Evolutionary conservation across 2,113 vertebrate genomes (phyloP), one percentile per base, ranked within the genome.

Genomic region (Mormoops blainvillei): DNA sequence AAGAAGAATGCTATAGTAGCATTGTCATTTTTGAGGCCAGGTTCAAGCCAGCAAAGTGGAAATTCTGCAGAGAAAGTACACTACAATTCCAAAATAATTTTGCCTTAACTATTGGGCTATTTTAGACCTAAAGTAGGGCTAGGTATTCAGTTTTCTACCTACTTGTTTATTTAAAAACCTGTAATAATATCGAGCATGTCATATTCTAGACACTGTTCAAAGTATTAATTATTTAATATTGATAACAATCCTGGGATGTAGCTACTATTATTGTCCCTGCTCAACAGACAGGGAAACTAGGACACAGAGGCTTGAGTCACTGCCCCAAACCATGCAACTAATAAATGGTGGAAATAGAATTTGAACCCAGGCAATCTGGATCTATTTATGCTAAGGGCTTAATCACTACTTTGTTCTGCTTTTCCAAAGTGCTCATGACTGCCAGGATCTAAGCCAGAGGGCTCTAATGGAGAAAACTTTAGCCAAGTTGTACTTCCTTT

Each of bases 51-150:
- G 19, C 36, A 58, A 82, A 92, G 31, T 41, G 7, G 36, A 78
- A 96, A 85, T 89, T 96, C 74, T n/a, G 24, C 61, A 90, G 70
- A 54, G 28, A 94, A 94, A 83, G 58, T 36, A 38, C 4, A 50
- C 4, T 41, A 45, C 10, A 68, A 3, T 16, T 67, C 36, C 43
- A 33, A 31, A 86, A 68, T 89, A 43, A 41, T 83, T 94, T 96
- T 88, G 3, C 11, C 36, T 92, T 65, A 67, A 87, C 12, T 38
- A 16, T 26, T 83, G 78, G 26, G 20, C n/a, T 58, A 61, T 85
- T 91, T 96, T 82, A 58, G 19, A n/a, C 52, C 43, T 58, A 61
- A 85, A 74, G 36, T 24, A 4, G 31, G 33, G 7, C 12, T 28
- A 74, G 4, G 1, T 82, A 45, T 67, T 93, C 36, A 77, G 71